Evolutionary conservation across 2,113 vertebrate genomes (phyloP), one percentile per base, ranked within the genome.

Genomic region (Psammodynastes pulverulentus): DNA sequence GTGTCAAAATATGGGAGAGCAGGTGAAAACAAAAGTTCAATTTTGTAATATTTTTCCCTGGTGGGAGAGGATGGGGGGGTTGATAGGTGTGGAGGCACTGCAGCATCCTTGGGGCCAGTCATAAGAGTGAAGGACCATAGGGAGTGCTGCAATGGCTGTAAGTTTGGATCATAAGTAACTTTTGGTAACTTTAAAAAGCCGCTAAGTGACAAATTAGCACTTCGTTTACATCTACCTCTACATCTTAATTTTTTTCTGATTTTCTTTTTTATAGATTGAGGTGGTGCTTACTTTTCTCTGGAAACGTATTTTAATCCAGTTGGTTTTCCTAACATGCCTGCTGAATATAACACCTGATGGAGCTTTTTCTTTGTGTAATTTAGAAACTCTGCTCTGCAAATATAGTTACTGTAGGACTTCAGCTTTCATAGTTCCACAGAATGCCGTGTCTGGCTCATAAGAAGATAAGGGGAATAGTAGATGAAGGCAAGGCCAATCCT

Each of bases 391-490:
- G 93, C 93, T 93, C 93, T 95, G 62, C 93, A 96, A 95, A 95
- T 94, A 91, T n/a, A 91, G 90, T 94, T 87, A 86, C 0, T 43
- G 45, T 5, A 13, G 93, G 93, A 0, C 92, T 95, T 93, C 91
- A 21, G 79, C 93, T 92, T 94, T 96, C 89, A 94, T 92, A 92
- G 93, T 93, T 91, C 90, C 72, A 89, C 90, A 95, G 88, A 1
- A 0, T 95, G 94, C 95, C 94, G 90, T 96, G 93, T 92, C 93
- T 87, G 95, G 86, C 92, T 13, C 67, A 93, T 91, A 92, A 94
- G 92, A 84, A 93, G 92, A 90, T 90, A 93, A 92, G 93, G 95
- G 95, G 90, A 96, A 95, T 92, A 91, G 94, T 97, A 97, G 95
- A 96, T 94, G 95, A 93, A 94, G 94, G 94, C 93, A 94, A 53